Evolutionary conservation across 2,888 invertebrate species (phyloP), one percentile per base, ranked within the genome.

Genomic region (Argynnis bischoffii): DNA sequence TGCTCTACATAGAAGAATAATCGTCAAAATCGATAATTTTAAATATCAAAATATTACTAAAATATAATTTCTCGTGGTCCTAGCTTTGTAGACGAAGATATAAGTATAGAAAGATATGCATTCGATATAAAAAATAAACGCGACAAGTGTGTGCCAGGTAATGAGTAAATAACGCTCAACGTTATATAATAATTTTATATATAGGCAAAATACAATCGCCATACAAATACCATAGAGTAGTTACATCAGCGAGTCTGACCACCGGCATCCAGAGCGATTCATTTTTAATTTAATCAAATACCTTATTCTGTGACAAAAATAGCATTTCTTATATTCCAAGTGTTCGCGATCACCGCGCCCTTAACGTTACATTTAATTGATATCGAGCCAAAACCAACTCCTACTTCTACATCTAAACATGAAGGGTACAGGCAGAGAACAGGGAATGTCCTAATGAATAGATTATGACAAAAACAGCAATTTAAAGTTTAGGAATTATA

Each of bases 261-360:
- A 89, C 91, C 92, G 90, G 87, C 80, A 79, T 79, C 80, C 86
- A 84, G 84, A 88, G 88, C 86, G 75, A 75, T 74, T 67, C 65
- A 14, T 48, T 60, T n/a, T 55, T 61, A 46, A 64, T 70, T 76
- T 81, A 81, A 76, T 75, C 77, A 75, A 76, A 74, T 81, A 81
- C 85, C 81, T 81, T 86, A 87, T 81, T 84, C 83, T 81, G 87
- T 92, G 90, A 87, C 88, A 92, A 92, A 92, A 92, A 92, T 92
- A 92, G 85, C 88, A 83, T 89, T 81, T 84, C 86, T 89, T 87
- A 86, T 70, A 79, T 75, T 77, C 78, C 82, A 83, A 85, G 74
- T 83, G 81, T 79, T 81, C 80, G 78, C 81, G 79, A 77, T 76
- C 81, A 84, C 77, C 83, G 76, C 83, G 81, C 26, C 15, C 59